Evolutionary conservation across 2,888 invertebrate genomes (phyloP).

Genomic region (Phrixothrix hirtus): DNA sequence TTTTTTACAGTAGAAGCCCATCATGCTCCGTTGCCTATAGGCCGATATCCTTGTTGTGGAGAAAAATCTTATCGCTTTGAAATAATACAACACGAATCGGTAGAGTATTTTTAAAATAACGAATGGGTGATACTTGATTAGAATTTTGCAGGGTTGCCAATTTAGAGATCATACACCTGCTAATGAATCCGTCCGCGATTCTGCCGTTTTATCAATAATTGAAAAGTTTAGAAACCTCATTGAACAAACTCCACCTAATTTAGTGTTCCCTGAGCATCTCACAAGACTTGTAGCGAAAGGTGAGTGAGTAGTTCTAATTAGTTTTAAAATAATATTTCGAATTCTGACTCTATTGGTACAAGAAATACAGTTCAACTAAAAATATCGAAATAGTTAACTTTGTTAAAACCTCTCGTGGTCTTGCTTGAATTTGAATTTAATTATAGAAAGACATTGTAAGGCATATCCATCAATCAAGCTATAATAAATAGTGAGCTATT

Average conservation of each 20-base stretch:
- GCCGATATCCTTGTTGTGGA: conserved; percentile 82
- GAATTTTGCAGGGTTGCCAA: conserved; percentile 62
- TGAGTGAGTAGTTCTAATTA: conserved; percentile 34
- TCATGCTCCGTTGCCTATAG: conserved; percentile 70
- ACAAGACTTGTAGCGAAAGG: conserved; percentile 68
- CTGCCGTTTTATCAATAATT: conserved; percentile 66
- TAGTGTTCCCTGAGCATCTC: conserved; percentile 70
- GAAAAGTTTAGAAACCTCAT: conserved; percentile 63
- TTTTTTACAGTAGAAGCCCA: conserved; percentile 71
- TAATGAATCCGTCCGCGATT: conserved; percentile 67
- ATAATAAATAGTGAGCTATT: too few relatives aligned
- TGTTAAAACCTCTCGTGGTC: too few relatives aligned
- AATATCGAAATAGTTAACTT: too few relatives aligned
- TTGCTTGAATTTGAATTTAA: too few relatives aligned
- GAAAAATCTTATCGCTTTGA: conserved; percentile 83
- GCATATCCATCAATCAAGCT: too few relatives aligned
- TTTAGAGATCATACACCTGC: conserved; percentile 72
- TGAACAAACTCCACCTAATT: conserved; percentile 67
- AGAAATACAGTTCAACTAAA: too few relatives aligned
- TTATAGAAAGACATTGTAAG: too few relatives aligned
- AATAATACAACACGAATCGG: conserved; percentile 63
- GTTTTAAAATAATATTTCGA: too few relatives aligned
- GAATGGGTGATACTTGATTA: not conserved
- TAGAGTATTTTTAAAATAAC: conserved; percentile 2
- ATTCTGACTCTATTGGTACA: too few relatives aligned